A percentile compares a stretch with the other conserved stretches of the same genome.
These are phyloP conservation scores for Prolemur simus DNA, from an alignment of 2,113 vertebrate species.

Conservation along the genomic window DNA sequence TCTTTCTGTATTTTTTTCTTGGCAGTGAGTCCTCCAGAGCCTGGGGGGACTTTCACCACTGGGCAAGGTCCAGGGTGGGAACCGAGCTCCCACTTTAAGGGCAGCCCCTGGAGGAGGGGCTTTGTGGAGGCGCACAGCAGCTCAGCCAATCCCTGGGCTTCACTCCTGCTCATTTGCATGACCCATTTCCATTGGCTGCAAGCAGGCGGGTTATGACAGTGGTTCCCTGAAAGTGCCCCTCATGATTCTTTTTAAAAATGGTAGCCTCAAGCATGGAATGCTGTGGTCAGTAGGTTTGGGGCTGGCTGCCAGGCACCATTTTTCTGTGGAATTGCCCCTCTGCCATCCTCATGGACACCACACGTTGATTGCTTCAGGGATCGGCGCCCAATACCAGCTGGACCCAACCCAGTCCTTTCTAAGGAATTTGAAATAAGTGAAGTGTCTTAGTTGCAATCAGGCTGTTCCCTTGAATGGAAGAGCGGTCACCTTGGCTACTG, in stretches of 20 bases:
- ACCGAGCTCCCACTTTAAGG: background rate
- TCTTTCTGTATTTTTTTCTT: no score
- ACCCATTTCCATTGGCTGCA: background rate
- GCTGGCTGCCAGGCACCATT: background rate
- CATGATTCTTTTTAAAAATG: background rate
- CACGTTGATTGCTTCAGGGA: background rate
- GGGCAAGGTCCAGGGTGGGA: background rate
- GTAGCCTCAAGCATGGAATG: background rate
- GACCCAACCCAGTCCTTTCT: background rate
- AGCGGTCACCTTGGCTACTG: background rate
- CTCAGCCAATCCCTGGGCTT: background rate
- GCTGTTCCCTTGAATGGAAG: background rate
- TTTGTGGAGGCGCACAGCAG: background rate
- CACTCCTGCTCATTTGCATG: background rate
- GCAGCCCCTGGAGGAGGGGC: background rate
- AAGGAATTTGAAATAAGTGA: constrained; percentile 1
- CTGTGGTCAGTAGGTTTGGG: background rate
- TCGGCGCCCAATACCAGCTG: background rate
- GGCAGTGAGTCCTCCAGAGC: background rate
- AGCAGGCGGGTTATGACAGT: background rate
- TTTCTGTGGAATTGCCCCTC: background rate
- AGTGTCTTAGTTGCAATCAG: background rate
- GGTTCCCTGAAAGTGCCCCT: no score
- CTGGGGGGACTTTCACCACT: background rate
- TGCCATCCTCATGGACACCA: background rate